These are phyloP conservation scores for Pungitius pungitius DNA, from an alignment of 2,113 vertebrate genomes.

Conservation along the genomic window DNA sequence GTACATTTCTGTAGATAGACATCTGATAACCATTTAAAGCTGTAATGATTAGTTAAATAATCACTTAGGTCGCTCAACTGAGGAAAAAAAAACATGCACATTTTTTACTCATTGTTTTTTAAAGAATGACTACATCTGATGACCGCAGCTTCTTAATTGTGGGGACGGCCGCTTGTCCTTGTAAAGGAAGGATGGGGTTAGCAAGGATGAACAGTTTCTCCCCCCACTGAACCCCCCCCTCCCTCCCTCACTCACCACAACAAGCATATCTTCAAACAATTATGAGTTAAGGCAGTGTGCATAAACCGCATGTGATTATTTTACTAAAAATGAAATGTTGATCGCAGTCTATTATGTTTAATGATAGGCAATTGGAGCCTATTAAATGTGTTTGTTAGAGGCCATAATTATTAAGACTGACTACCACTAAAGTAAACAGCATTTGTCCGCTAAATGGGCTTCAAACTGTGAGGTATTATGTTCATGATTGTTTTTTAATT, in stretches of 20 bases:
- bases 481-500: not conserved
- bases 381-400: not conserved
- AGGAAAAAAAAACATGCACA: not conserved
- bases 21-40: not conserved
- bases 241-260: not conserved
- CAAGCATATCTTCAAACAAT: not conserved
- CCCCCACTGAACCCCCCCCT: too few relatives aligned
- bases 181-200: too few relatives aligned
- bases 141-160: not conserved
- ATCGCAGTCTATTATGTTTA: not conserved
- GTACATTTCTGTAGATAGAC: not conserved
- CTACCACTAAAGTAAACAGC: not conserved
- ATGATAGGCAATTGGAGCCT: not conserved
- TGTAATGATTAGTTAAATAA: not conserved
- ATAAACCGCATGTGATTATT: not conserved
- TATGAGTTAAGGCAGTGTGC: not conserved
- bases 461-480: not conserved
- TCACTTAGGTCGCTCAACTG: not conserved
- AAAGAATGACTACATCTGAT: not conserved
- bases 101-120: not conserved
- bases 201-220: not conserved
- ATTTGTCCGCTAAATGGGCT: not conserved
- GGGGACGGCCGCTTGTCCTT: not conserved
- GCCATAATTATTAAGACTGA: too few relatives aligned
- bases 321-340: not conserved